These are phyloP conservation scores for Urocynchramus pylzowi DNA, from an alignment of 2,113 vertebrate genomes.

Conservation along the genomic window DNA sequence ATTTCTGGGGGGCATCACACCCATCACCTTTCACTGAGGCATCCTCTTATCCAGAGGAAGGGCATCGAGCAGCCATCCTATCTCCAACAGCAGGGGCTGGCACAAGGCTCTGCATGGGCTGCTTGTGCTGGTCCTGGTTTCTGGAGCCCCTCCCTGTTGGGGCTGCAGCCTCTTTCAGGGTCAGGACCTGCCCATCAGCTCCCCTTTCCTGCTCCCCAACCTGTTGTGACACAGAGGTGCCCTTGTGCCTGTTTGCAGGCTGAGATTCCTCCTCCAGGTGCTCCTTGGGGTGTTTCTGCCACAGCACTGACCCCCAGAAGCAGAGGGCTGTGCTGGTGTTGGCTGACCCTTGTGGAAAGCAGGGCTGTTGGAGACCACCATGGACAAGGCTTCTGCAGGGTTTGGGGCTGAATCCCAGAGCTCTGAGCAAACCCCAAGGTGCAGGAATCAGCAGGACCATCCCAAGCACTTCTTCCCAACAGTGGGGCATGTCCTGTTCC, in stretches of 20 bases:
- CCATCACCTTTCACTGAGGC: background rate
- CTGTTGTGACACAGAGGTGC: fast-evolving
- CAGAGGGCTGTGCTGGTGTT: background rate
- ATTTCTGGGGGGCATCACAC: background rate
- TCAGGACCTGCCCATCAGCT: background rate
- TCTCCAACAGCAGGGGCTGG: background rate
- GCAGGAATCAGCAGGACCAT: background rate
- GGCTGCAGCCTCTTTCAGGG: background rate
- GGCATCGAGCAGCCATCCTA: fast-evolving
- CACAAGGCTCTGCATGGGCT: background rate
- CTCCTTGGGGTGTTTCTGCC: background rate
- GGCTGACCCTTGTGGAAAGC: background rate
- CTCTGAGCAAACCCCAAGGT: fast-evolving
- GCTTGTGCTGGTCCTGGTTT: background rate
- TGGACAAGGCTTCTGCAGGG: background rate
- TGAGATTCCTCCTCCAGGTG: background rate
- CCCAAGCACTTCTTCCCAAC: background rate
- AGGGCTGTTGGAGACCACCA: background rate
- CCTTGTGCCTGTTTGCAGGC: background rate
- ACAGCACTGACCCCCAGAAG: fast-evolving
- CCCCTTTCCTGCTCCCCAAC: background rate
- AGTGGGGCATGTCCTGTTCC: background rate
- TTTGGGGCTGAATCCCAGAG: background rate
- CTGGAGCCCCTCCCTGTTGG: background rate
- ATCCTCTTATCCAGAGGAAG: background rate